Base-by-base conservation (phyloP, 2,797 vertebrate species). In the Clarias pachynema region DNA sequence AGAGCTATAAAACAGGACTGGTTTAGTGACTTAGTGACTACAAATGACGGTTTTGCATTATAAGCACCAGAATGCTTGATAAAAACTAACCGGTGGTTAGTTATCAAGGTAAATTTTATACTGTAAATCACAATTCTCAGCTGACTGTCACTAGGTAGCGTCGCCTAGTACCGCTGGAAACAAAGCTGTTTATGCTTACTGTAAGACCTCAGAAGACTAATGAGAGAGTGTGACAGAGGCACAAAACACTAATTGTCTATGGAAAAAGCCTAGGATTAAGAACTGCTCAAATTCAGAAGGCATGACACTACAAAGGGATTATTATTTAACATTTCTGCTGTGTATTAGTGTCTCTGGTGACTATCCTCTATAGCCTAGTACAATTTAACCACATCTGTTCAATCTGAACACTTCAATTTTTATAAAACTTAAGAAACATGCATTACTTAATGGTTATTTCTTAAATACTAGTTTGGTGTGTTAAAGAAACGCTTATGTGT, bases 131-230 rank as follows among this genome's bases (percentile, higher is more conserved):
- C 78, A 88, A 87, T 80, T 87, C 89, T 87, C 87, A 83, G 82
- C 84, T 87, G 87, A 88, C 77, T 73, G 62, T 89, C 81, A 86
- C 89, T 78, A 66, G 85, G 85, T 86, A 86, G 34, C 68, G 66
- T 85, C 85, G 84, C 85, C 78, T 86, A 86, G 86, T 82, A 66
- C 70, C 86, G 83, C 57, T 26, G 80, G 86, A 85, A 81, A 88
- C 87, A 53, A 62, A 83, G 57, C 85, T 81, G 57, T 86, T 84
- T 84, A 70, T 77, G 83, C 85, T 87, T 89, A 88, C 83, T 86
- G 62, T 77, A 72, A 82, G 63, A 83, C 49, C 75, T 80, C 73
- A 53, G 60, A 49, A 85, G 86, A 79, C 79, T 79, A 83, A 74
- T 68, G 62, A 86, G 77, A 72, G 37, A 24, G 75, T 59, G 63